These are phyloP conservation scores for Limnodromus scolopaceus DNA, from an alignment of 2,797 vertebrate genomes.

Conservation along the genomic window DNA sequence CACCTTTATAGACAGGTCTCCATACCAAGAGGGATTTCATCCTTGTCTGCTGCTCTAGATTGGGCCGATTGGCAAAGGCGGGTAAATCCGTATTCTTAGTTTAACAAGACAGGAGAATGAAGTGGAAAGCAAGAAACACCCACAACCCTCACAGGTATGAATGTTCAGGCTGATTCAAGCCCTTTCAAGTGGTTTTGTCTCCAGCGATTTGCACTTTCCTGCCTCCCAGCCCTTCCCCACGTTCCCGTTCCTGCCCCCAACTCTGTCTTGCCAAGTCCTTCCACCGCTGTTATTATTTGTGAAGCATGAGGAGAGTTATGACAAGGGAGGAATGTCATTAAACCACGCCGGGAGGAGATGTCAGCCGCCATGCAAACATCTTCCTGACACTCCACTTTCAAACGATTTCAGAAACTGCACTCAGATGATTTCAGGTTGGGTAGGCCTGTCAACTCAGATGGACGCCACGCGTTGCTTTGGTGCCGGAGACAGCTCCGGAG, in stretches of 20 bases:
- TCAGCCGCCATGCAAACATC: slow-evolving; percentile 73
- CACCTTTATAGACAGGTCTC: not conserved
- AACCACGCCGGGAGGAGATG: slow-evolving; percentile 73
- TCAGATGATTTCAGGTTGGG: slow-evolving; percentile 78
- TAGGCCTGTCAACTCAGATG: slow-evolving; percentile 75
- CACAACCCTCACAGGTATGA: not conserved
- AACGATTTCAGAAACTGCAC: slow-evolving; percentile 73
- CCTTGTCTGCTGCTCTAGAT: not conserved
- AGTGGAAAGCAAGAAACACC: not conserved
- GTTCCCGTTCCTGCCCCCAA: not conserved
- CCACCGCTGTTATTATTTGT: slow-evolving; percentile 52
- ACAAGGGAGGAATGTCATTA: slow-evolving; percentile 74
- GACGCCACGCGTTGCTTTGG: slow-evolving; percentile 17
- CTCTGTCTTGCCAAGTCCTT: slow-evolving; percentile 32
- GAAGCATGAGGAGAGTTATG: slow-evolving; percentile 66
- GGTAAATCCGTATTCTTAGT: not conserved
- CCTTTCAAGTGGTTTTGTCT: slow-evolving; percentile 36
- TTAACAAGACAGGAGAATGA: slow-evolving; percentile 11
- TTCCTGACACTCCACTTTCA: slow-evolving; percentile 78
- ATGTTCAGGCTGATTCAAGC: not conserved
- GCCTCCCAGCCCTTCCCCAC: not conserved
- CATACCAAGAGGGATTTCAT: not conserved
- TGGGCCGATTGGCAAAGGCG: not conserved
- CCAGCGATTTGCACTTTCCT: not conserved
- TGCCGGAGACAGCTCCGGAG: slow-evolving; percentile 38